Base-by-base conservation (phyloP, 2,113 vertebrate species). In the Hepsetus odoe region DNA sequence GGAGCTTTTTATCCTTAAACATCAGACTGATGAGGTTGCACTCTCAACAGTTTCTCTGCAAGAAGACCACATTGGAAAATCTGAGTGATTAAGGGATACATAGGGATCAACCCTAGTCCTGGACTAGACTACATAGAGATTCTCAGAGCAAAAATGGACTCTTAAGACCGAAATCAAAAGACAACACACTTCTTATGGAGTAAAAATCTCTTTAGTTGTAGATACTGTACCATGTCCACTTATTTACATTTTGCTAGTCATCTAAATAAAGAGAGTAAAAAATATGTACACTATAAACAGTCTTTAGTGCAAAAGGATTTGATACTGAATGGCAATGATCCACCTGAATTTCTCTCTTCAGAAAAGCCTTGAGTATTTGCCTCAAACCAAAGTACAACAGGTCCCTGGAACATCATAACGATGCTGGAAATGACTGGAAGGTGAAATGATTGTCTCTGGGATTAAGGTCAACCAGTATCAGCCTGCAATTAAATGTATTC, bases 291-390 rank as follows among this genome's bases (percentile, higher is more conserved):
- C n/a, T 16, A 40, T 53, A 30, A 30, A 65, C n/a, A 14, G 11
- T 24, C 11, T 62, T 22, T 59, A 46, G 72, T 62, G 56, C 56
- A 74, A 74, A 72, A 44, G 26, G 35, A 74, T 4, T 7, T 4
- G n/a, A 73, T 44, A 22, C 14, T 32, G 18, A 20, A 13, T 62
- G 14, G 18, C 33, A 20, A 73, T 32, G 20, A 20, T 24, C 26
- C 58, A 74, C 10, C 42, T 51, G 33, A 26, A 9, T 11, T 20
- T n/a, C 11, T 26, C n/a, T 55, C 51, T 22, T 20, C 51, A 0
- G 2, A n/a, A 55, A 7, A 55, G 51, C 53, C 22, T 12, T 24
- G 53, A 13, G 53, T 22, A 14, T 49, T 49, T 20, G 18, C 18
- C 2, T 49, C 12, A 44, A 16, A 14, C 42, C 13, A 11, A 1